Conservation (phyloP, 2,113 vertebrate species). For the Pedetes capensis region DNA sequence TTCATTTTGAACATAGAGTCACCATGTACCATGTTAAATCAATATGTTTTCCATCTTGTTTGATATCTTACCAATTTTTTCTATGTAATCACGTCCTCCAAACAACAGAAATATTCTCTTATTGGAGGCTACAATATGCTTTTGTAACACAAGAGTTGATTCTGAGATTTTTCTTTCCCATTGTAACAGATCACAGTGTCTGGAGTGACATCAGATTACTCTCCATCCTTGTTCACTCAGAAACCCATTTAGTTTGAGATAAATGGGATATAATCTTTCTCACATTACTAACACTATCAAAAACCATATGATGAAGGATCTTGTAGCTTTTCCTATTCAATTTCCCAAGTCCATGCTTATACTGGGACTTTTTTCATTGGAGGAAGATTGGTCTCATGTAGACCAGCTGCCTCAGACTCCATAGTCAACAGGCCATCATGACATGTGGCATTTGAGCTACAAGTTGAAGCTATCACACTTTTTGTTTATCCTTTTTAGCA, state of each 20-base stretch:
- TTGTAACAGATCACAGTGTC: background rate
- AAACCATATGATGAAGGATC: conserved; percentile 6
- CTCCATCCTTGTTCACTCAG: conserved; percentile 17
- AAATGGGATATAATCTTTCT: conserved; percentile 4
- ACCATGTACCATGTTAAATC: background rate
- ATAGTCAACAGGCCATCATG: background rate
- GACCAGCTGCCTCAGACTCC: background rate
- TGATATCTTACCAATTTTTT: background rate
- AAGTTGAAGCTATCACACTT: background rate
- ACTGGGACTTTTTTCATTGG: background rate
- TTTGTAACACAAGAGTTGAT: background rate
- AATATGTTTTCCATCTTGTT: conserved; percentile 6
- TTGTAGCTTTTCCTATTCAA: background rate
- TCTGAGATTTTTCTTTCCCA: background rate
- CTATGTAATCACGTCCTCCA: background rate
- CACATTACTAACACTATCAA: background rate
- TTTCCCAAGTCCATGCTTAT: background rate
- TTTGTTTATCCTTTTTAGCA: background rate
- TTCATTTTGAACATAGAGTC: background rate
- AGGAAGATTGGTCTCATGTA: background rate
- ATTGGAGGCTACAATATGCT: background rate
- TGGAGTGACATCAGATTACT: conserved; percentile 27
- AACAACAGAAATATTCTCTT: background rate
- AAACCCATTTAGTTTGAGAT: conserved; percentile 18
- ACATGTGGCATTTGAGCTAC: background rate